Evolutionary conservation across 2,113 vertebrate species (phyloP).

Genomic region (Lophura nycthemera): DNA sequence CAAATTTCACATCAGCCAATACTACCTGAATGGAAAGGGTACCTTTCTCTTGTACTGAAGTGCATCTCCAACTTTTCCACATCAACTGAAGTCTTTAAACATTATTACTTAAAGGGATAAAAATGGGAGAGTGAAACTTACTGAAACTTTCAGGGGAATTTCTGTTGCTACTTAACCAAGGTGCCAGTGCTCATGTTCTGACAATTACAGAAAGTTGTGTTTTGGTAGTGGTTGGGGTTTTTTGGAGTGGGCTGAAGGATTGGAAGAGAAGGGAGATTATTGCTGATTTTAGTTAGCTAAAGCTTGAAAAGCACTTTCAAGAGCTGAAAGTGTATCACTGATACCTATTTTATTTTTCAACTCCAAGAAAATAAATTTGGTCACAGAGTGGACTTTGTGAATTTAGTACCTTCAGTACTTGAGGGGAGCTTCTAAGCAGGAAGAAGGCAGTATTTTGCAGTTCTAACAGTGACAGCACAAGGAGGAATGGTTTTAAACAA

Average conservation of each 20-base stretch:
- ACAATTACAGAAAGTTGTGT: not conserved
- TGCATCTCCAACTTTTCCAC: not conserved
- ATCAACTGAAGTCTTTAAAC: not conserved
- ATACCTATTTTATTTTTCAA: not conserved
- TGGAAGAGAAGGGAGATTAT: no score
- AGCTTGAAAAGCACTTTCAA: not conserved
- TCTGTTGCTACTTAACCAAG: not conserved
- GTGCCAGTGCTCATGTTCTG: not conserved
- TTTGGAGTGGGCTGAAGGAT: no score
- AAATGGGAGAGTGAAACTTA: not conserved
- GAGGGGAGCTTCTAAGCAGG: no score
- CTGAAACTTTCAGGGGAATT: not conserved
- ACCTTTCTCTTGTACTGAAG: not conserved
- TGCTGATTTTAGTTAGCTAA: not conserved
- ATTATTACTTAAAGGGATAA: not conserved
- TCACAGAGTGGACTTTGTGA: not conserved
- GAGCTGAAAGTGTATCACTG: not conserved
- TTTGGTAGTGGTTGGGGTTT: no score
- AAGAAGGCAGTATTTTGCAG: no score
- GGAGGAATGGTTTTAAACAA: no score
- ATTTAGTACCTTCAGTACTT: no score
- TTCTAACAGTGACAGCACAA: no score
- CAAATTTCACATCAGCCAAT: not conserved
- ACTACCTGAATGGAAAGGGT: not conserved
- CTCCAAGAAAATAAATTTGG: not conserved